A percentile compares a stretch with the other conserved stretches of the same genome.
Conservation (phyloP, 1,140 invertebrate genomes). For the Drosophila watanabei region DNA sequence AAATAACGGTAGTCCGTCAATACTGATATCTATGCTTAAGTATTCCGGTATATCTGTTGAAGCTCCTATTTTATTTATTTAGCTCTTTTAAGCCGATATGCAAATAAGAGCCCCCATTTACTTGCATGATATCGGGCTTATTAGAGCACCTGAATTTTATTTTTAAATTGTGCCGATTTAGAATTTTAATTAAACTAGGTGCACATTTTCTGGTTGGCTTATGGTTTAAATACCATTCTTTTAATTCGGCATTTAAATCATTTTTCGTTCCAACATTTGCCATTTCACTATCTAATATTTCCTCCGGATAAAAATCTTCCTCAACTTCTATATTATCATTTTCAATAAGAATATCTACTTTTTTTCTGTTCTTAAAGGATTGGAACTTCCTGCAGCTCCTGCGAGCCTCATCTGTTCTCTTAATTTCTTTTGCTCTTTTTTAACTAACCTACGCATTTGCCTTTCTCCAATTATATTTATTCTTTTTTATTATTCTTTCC, state of each 20-base stretch:
- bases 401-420: too few species aligned
- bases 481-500: too few species aligned
- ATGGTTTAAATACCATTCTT: background rate
- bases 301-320: too few species aligned
- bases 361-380: too few species aligned
- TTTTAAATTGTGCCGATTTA: constrained; percentile 12
- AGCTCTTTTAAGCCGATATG: constrained; percentile 14
- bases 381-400: too few species aligned
- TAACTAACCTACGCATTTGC: too few species aligned
- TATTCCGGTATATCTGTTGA: too few species aligned
- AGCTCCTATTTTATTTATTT: constrained; percentile 7
- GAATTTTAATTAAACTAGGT: constrained; percentile 2
- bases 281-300: background rate
- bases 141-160: constrained; percentile 5
- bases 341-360: too few species aligned
- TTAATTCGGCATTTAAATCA: background rate
- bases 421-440: too few species aligned
- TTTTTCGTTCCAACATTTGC: background rate
- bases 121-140: background rate
- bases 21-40: too few species aligned
- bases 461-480: too few species aligned
- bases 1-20: background rate
- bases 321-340: too few species aligned
- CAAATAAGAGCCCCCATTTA: constrained; percentile 15
- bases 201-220: background rate